A percentile compares a stretch with the other conserved stretches of the same genome.
Conservation (phyloP, 35 echinoderm and acorn worm species). For the Heliocidaris tuberculata region DNA sequence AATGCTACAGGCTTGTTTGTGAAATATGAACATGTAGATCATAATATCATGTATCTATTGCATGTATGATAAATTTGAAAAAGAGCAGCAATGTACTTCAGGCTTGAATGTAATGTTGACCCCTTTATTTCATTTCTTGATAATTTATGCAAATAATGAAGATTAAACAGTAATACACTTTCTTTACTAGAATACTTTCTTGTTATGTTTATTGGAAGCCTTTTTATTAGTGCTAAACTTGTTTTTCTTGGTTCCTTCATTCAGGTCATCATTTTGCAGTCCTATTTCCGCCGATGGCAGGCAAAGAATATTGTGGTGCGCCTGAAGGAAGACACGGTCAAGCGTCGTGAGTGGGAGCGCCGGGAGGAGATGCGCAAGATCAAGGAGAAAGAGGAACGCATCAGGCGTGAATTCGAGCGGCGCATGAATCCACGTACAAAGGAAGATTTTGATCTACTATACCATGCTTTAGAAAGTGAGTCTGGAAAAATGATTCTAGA, state of each 20-base stretch:
- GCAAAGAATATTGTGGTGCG: slow-evolving; percentile 73
- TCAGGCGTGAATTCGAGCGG: slow-evolving; percentile 89
- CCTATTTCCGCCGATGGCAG: slow-evolving; percentile 92
- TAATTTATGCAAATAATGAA: not conserved
- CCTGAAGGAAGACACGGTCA: slow-evolving; percentile 77
- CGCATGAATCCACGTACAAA: slow-evolving; percentile 95
- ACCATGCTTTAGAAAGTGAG: slow-evolving; percentile 99
- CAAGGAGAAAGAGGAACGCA: slow-evolving; percentile 95
- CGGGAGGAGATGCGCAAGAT: slow-evolving; percentile 96
- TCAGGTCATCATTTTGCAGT: slow-evolving; percentile 96
- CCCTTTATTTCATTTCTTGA: not conserved
- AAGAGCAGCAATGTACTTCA: not conserved
- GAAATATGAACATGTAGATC: not conserved
- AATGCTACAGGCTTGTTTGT: not conserved
- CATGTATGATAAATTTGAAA: not conserved
- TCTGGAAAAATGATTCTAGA: not conserved
- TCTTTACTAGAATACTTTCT: not conserved
- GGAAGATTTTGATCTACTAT: slow-evolving; percentile 97
- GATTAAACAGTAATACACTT: not conserved
- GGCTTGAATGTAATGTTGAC: not conserved
- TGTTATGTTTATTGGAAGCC: not conserved
- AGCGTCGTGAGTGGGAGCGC: slow-evolving; percentile 86
- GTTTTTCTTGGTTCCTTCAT: not conserved
- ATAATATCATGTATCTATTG: not conserved
- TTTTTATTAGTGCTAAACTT: not conserved